Evolutionary conservation across 2,797 vertebrate species (phyloP).

Genomic region (Acanthopagrus latus): DNA sequence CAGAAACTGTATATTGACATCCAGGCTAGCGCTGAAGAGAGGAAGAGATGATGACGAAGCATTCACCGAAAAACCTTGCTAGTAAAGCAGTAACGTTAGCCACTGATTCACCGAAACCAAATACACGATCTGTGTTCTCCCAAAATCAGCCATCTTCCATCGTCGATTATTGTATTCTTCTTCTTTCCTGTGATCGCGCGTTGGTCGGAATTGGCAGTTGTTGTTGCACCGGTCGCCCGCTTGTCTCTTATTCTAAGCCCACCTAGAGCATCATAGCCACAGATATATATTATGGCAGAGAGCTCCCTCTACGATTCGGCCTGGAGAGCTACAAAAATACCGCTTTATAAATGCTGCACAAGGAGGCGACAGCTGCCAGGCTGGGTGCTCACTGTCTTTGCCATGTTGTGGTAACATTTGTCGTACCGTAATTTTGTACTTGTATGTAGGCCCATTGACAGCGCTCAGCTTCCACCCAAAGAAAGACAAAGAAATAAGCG

Average conservation of each 20-base stretch:
- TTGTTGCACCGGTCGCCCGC: slow-evolving; percentile 70
- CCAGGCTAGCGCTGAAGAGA: slow-evolving; percentile 25
- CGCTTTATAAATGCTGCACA: slow-evolving; percentile 40
- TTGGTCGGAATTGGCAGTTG: slow-evolving; percentile 39
- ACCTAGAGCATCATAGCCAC: slow-evolving; percentile 76
- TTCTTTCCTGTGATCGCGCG: background rate
- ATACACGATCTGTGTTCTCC: background rate
- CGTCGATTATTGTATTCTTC: background rate
- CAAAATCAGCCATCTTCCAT: background rate
- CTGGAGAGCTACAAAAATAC: slow-evolving; percentile 86
- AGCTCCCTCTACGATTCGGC: slow-evolving; percentile 91
- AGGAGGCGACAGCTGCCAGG: slow-evolving; percentile 46
- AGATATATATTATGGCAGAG: slow-evolving; percentile 81
- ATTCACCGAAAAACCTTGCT: slow-evolving; percentile 37
- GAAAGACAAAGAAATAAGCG: slow-evolving; percentile 10
- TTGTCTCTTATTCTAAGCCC: slow-evolving; percentile 75
- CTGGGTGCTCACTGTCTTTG: background rate
- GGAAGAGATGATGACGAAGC: slow-evolving; percentile 64
- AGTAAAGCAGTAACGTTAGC: background rate
- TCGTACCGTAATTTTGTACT: background rate
- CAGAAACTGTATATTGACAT: slow-evolving; percentile 1
- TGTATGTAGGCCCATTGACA: slow-evolving; percentile 35
- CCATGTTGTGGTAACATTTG: slow-evolving; percentile 4
- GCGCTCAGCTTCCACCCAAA: background rate
- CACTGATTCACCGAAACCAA: background rate